Base-by-base conservation (phyloP, 2,888 invertebrate species). In the Euspilapteryx auroguttella region DNA sequence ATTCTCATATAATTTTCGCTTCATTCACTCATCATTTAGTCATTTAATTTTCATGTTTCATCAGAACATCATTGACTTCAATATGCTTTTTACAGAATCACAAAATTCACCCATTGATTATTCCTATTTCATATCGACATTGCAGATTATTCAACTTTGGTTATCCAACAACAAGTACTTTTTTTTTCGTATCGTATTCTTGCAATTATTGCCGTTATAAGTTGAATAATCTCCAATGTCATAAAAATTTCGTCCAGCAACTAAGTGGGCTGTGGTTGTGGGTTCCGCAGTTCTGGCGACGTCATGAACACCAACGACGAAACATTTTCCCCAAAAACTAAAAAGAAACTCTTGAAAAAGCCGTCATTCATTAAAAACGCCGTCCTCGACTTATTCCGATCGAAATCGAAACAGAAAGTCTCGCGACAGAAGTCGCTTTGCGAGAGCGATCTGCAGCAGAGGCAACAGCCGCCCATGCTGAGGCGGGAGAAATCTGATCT, bases 341-440 rank as follows among this genome's bases (percentile, higher is more conserved):
- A 75, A 71, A 77, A 77, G 75, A 78, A 78, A 73, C 56, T 78
- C 28, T 73, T 76, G 25, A 77, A 76, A 75, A 77, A 76, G 45
- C 75, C 77, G 30, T 78, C 77, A 38, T 78, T 78, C 50, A 73
- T 78, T 37, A 76, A 76, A 59, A 77, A 73, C 49, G 75, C 77
- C 32, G 76, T 77, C 31, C 65, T 78, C 40, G 77, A 78, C 47
- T 44, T 78, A 35, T 78, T 78, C 55, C 71, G 77, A 35, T 76
- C 76, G 45, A 78, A 76, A 69, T 58, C 75, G 42, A 75, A 73
- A 64, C 66, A 68, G 40, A 77, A 77, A 41, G 71, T 76, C 35
- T 69, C 73, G 39, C 66, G 77, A 27, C 76, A 77, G 37, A 73
- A 76, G 50, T 77, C 77, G 38, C 45, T 77, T 2, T 76, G 77